Evolutionary conservation across 2,113 vertebrate species (phyloP).

Genomic region (Megaceryle maxima): DNA sequence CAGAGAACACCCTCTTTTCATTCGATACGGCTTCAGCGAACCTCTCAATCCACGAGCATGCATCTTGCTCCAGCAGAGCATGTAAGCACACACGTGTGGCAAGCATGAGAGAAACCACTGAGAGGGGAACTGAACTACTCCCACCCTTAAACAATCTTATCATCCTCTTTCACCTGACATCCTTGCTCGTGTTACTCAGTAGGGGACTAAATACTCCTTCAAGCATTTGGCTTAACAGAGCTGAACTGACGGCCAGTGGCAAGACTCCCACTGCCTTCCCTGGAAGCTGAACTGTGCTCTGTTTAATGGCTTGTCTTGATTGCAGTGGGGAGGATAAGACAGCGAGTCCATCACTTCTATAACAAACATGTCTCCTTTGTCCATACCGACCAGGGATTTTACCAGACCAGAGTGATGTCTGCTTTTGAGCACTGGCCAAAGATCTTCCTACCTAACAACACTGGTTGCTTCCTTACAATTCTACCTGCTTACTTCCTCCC

Average conservation of each 20-base stretch:
- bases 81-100: not conserved
- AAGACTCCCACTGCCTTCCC: not conserved
- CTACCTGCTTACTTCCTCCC: not conserved
- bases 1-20: not conserved
- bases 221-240: not conserved
- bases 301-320: not conserved
- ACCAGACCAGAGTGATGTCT: not conserved
- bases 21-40: not conserved
- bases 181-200: not conserved
- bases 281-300: not conserved
- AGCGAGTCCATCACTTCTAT: not conserved
- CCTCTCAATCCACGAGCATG: not conserved
- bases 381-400: not conserved
- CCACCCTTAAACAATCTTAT: not conserved
- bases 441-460: not conserved
- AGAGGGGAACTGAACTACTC: not conserved
- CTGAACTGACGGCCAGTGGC: not conserved
- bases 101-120: fast-evolving
- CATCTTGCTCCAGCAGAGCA: not conserved
- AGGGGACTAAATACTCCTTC: not conserved
- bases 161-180: not conserved
- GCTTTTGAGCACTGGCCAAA: not conserved
- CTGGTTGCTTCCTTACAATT: not conserved
- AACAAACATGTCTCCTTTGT: fast-evolving
- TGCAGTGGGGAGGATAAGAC: not conserved